Conservation (phyloP, 2,888 invertebrate species). For the Drosophila niveifrons region DNA sequence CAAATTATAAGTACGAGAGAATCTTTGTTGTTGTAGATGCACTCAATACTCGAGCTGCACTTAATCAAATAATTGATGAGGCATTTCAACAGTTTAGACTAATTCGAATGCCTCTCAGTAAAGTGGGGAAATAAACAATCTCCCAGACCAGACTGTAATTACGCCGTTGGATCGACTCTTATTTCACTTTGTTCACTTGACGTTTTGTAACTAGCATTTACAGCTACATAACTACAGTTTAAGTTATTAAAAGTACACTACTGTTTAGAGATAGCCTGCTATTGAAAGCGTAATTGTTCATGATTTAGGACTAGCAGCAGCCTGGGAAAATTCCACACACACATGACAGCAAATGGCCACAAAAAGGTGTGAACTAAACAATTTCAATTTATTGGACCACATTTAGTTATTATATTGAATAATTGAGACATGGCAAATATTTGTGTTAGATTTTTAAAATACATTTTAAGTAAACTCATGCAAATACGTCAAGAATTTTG, state of each 20-base stretch:
- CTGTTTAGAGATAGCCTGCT: not conserved
- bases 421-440: no score
- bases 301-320: not conserved
- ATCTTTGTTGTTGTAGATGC: slow-evolving; percentile 40
- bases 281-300: not conserved
- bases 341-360: not conserved
- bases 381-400: not conserved
- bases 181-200: slow-evolving; percentile 16
- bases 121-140: slow-evolving; percentile 1
- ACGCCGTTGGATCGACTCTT: not conserved
- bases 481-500: no score
- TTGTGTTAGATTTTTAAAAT: no score
- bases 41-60: slow-evolving; percentile 52
- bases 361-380: not conserved
- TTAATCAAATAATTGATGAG: slow-evolving; percentile 46
- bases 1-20: slow-evolving; percentile 11
- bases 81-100: slow-evolving; percentile 28
- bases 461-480: no score
- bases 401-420: no score
- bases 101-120: slow-evolving; percentile 8
- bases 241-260: slow-evolving; percentile 3
- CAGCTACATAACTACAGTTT: not conserved
- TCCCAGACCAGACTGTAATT: slow-evolving; percentile 6
- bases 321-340: not conserved
- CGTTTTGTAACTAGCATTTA: slow-evolving; percentile 22